Base-by-base conservation (phyloP, 2,888 invertebrate genomes). In the Eristalinus sepulchralis region DNA sequence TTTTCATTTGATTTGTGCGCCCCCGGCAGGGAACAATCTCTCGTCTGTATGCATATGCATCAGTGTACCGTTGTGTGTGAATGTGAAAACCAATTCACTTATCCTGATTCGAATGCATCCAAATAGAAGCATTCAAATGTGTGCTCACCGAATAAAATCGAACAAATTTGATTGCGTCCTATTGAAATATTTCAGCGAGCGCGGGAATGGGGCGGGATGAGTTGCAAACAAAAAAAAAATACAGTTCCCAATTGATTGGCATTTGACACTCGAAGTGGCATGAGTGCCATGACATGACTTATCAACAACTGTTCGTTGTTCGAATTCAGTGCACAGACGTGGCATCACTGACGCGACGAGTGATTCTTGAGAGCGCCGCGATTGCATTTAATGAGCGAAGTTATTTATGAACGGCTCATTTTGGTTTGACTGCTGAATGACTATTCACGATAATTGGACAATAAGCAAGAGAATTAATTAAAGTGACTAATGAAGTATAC, bases 161-260 rank as follows among this genome's bases (percentile, higher is more conserved):
- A 36, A 17, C 34, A 36, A 63, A 63, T 63, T 63, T 34, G 63
- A 63, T 63, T 34, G 33, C 63, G 34, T 36, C 34, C 63, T 34
- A 36, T 63, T 63, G 36, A 34, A 63, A 63, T 24, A 13, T 24
- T 24, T 47, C 47, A n/a, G 3, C 6, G 17, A 1, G 5, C n/a
- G n/a, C 17, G n/a, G 6, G 13, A n/a, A 13, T 0, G n/a, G 5
- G 17, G 17, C 1, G 47, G 1, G 47, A 5, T 47, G 47, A 47
- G 17, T 47, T 8, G n/a, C 17, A 47, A 17, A 47, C 17, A 47
- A 34, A 34, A 34, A 47, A 34, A 34, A 34, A 34, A 4, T 47
- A 4, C 47, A 17, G 47, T 17, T 17, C 39, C 13, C 24, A n/a
- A 24, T 10, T 24, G 57, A 57, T 24, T 57, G 57, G 11, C 24